Percentiles rank a stretch among this genome's conserved stretches.
Evolutionary conservation across 2,113 vertebrate genomes (phyloP).

Genomic region (Oostethus manadensis): DNA sequence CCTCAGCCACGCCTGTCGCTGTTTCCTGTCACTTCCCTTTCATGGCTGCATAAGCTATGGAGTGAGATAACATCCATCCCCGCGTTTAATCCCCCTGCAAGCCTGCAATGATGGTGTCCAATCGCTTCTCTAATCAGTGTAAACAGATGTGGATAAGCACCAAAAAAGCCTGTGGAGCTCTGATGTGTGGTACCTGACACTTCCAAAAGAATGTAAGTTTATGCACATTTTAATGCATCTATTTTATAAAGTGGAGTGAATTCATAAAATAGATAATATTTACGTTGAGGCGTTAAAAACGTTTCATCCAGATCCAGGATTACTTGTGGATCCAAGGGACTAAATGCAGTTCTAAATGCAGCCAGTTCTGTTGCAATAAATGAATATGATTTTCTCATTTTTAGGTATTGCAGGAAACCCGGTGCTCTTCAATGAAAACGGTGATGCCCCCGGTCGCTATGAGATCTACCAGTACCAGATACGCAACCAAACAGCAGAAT

Average conservation of each 20-base stretch:
- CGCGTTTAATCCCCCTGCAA: constrained; percentile 1
- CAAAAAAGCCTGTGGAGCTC: not conserved
- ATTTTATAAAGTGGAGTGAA: too few relatives aligned
- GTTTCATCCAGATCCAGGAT: too few relatives aligned
- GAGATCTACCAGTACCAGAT: constrained; percentile 98
- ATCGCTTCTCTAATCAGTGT: constrained; percentile 1
- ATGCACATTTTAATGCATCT: too few relatives aligned
- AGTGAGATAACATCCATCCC: constrained; percentile 1
- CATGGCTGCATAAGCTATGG: not conserved
- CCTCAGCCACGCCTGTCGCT: not conserved
- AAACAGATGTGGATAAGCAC: constrained; percentile 2
- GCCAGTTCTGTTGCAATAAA: not conserved
- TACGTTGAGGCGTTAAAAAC: too few relatives aligned
- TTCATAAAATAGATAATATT: too few relatives aligned
- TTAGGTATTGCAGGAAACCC: constrained; percentile 92
- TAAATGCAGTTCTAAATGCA: too few relatives aligned
- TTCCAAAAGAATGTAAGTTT: too few relatives aligned
- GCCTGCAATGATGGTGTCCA: not conserved
- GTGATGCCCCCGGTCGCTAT: constrained; percentile 76
- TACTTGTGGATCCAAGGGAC: too few relatives aligned
- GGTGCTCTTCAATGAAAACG: constrained; percentile 94
- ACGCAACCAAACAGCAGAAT: constrained; percentile 82
- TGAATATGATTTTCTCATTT: constrained; percentile 29
- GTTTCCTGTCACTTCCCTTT: constrained; percentile 5
- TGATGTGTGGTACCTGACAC: too few relatives aligned